phyloP scores from a whole-genome alignment of 2,113 vertebrate species.

The Athene cunicularia region DNA sequence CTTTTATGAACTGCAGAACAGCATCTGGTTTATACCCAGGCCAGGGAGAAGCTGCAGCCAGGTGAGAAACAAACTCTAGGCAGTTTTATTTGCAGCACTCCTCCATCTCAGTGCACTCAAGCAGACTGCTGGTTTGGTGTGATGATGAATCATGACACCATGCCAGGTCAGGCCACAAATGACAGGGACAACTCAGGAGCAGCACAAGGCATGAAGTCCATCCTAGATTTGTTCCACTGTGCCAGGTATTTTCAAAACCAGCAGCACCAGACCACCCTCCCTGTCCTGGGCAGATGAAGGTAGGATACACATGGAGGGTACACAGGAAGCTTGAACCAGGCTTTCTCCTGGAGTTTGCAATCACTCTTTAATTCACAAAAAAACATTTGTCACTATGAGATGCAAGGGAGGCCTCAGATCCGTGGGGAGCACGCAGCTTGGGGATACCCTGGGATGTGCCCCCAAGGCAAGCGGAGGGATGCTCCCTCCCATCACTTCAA shows the following conservation, averaged over 20 bases:
- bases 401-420: not conserved
- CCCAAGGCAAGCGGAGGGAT: accelerated
- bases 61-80: not conserved
- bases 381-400: not conserved
- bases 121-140: not conserved
- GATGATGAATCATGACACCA: not conserved
- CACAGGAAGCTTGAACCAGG: not conserved
- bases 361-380: not conserved
- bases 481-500: not conserved
- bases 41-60: not conserved
- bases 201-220: not conserved
- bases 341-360: not conserved
- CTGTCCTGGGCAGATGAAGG: accelerated
- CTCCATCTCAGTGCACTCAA: accelerated
- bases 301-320: accelerated
- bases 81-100: not conserved
- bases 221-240: not conserved
- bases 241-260: not conserved
- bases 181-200: not conserved
- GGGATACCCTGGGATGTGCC: not conserved
- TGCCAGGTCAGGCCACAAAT: too few species aligned
- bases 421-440: accelerated
- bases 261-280: not conserved
- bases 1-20: not conserved
- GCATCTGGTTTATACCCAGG: not conserved